Conservation (phyloP, 1,140 invertebrate genomes). For the Steinernema khuongi region DNA sequence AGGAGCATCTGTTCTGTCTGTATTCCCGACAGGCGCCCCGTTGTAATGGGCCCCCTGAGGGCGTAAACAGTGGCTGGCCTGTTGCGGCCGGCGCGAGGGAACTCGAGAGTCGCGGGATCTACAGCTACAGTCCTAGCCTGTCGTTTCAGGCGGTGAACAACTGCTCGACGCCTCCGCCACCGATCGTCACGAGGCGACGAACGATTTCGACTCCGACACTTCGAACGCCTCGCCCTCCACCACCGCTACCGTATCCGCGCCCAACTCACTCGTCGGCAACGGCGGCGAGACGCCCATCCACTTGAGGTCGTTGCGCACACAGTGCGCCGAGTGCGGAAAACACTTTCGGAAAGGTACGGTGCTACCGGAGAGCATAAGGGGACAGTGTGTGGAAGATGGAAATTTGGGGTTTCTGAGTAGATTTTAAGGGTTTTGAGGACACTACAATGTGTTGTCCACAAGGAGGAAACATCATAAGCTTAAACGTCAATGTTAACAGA, state of each 20-base stretch:
- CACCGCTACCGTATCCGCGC: background rate
- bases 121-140: background rate
- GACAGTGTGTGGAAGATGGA: background rate
- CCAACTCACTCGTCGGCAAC: background rate
- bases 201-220: constrained; percentile 11
- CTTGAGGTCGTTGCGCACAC: constrained; percentile 18
- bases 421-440: too few species aligned
- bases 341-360: constrained; percentile 47
- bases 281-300: background rate
- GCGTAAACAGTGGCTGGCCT: constrained; percentile 6
- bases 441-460: too few species aligned
- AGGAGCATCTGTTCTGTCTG: constrained; percentile 9
- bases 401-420: background rate
- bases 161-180: constrained; percentile 14
- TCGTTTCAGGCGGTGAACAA: constrained; percentile 15
- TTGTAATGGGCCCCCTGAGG: constrained; percentile 10
- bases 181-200: constrained; percentile 4
- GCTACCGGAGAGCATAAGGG: background rate
- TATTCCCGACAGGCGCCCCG: constrained; percentile 12
- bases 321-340: constrained; percentile 55
- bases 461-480: too few species aligned
- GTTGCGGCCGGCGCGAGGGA: background rate
- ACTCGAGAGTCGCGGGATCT: background rate
- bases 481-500: too few species aligned
- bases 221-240: background rate